Evolutionary conservation across 1,140 invertebrate species (phyloP), one percentile per base, ranked within the genome.

Genomic region (Danaus melanippus): DNA sequence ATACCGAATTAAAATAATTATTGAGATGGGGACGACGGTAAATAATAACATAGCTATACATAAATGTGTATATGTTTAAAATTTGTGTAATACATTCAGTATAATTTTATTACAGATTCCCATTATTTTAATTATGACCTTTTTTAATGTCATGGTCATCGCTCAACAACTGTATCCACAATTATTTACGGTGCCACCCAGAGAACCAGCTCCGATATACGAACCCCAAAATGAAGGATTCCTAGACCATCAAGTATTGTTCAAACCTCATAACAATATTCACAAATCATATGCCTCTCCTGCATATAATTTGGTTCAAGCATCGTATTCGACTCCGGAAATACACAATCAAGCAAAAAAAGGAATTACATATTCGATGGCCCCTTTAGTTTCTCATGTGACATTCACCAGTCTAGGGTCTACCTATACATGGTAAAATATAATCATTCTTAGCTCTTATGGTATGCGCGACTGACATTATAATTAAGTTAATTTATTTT

Each of bases 361-460:
- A 11, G 55, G 57, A 47, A 50, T 71, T 8, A 56, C 64, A 8
- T 76, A 76, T 51, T 69, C 69, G 1, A 54, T 67, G 48, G 60
- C 71, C 12, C 62, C 69, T 10, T 21, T 69, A 44, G 64, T 74
- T 21, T 69, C 67, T 46, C 71, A 76, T 42, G 61, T 61, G 53
- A 67, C 67, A 42, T 73, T 71, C 56, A 66, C 51, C 43, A 65
- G 67, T 12, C 56, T 66, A 39, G 69, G 68, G 10, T 54, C 69
- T 43, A 67, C 53, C 42, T 76, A 74, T 41, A 56, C 66, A 42
- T 75, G 74, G 68, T 79, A 70, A 71, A 58, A 48, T 21, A 53
- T 55, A 60, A 15, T 58, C 42, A 51, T 57, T 53, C 21, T 52
- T 48, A 42, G 45, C 15, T 62, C 42, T 56, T 55, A 61, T 58